Evolutionary conservation across 2,888 invertebrate genomes (phyloP).

Genomic region (Apomyelois bistriatella): DNA sequence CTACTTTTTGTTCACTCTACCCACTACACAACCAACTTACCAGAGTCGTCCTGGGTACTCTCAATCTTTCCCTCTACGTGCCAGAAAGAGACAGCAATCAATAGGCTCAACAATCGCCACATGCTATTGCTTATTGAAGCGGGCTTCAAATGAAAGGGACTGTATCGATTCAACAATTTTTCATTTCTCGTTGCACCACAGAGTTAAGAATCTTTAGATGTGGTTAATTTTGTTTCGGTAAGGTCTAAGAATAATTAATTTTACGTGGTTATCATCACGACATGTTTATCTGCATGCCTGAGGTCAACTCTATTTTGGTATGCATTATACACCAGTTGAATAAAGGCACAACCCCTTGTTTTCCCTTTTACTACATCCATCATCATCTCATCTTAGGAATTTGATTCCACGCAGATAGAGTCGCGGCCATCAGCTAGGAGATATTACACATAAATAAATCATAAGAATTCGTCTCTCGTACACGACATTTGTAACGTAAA

Average conservation of each 20-base stretch:
- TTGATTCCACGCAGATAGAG: too few species aligned
- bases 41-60: constrained; percentile 19
- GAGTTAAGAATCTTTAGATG: not conserved
- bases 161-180: constrained; percentile 11
- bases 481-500: not conserved
- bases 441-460: not conserved
- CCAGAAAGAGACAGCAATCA: constrained; percentile 15
- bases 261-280: too few species aligned
- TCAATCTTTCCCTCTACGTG: constrained; percentile 16
- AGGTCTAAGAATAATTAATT: too few species aligned
- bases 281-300: too few species aligned
- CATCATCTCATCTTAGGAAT: too few species aligned
- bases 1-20: not conserved
- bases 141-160: constrained; percentile 7
- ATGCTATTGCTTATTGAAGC: constrained; percentile 15
- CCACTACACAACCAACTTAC: constrained; percentile 15
- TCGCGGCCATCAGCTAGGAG: too few species aligned
- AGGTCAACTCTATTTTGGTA: too few species aligned
- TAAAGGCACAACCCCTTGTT: too few species aligned
- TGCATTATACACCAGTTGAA: too few species aligned
- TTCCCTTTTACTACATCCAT: too few species aligned
- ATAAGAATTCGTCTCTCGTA: constrained; percentile 2
- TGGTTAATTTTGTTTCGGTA: too few species aligned
- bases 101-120: constrained; percentile 17
- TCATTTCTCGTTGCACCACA: constrained; percentile 8